Percentiles rank a stretch among this genome's conserved stretches.
Evolutionary conservation across 2,797 vertebrate species (phyloP).

Genomic region (Poecilia picta): DNA sequence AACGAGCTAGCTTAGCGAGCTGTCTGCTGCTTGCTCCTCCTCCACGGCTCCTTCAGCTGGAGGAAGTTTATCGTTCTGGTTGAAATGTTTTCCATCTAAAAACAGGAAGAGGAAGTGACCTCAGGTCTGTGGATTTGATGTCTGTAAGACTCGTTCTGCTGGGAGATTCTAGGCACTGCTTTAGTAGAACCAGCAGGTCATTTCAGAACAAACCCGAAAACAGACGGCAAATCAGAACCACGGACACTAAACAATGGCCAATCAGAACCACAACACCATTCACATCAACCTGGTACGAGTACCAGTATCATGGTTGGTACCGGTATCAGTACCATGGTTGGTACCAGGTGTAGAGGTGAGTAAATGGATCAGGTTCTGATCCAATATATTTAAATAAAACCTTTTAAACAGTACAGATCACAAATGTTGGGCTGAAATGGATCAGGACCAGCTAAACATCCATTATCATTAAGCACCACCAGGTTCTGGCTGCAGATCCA

Average conservation of each 20-base stretch:
- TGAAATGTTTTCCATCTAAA: neutral
- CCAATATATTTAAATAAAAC: neutral
- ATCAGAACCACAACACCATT: too few relatives aligned
- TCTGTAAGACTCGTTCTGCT: neutral
- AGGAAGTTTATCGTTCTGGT: slow-evolving; percentile 2
- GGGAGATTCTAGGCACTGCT: neutral
- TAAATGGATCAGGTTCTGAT: neutral
- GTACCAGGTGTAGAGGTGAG: neutral
- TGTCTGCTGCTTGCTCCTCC: slow-evolving; percentile 10
- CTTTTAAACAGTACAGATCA: neutral
- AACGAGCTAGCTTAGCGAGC: slow-evolving; percentile 16
- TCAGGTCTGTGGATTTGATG: neutral
- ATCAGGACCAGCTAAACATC: neutral
- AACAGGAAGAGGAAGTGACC: neutral
- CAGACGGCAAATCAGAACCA: neutral
- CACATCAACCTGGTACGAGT: too few relatives aligned
- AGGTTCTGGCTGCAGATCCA: neutral
- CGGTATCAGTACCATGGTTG: too few relatives aligned
- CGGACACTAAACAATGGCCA: neutral
- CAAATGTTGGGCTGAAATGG: neutral
- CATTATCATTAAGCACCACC: neutral
- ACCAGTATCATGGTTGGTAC: neutral
- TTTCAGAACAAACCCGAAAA: neutral
- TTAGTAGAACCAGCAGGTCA: neutral
- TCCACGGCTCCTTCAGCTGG: slow-evolving; percentile 4